These are phyloP conservation scores for Leuciscus idus DNA, from an alignment of 2,113 vertebrate genomes.

Conservation along the genomic window DNA sequence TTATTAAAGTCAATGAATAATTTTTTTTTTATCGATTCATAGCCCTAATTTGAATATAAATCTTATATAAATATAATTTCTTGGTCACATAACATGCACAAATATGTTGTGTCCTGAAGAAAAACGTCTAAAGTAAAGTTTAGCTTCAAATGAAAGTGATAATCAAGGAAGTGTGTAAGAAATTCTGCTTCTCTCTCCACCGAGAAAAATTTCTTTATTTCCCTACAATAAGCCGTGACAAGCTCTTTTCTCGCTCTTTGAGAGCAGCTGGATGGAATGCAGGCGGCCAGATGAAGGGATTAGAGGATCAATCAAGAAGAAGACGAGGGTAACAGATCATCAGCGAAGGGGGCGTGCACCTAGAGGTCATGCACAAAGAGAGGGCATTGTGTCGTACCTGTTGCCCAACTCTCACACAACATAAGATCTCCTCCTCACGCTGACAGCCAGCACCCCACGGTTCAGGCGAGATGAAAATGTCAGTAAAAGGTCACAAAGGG, in stretches of 20 bases:
- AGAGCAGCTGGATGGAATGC: constrained; percentile 54
- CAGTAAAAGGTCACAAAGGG: constrained; percentile 1
- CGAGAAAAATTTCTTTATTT: background rate
- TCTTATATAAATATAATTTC: background rate
- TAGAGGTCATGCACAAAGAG: constrained; percentile 45
- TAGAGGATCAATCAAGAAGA: constrained; percentile 56
- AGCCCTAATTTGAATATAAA: background rate
- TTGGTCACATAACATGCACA: background rate
- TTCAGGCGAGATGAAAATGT: constrained; percentile 20
- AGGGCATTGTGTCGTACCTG: constrained; percentile 13
- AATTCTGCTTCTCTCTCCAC: constrained; percentile 34
- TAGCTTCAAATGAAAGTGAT: background rate
- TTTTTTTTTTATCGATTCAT: background rate
- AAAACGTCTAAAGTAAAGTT: background rate
- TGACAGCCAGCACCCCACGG: background rate
- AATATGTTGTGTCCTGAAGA: background rate
- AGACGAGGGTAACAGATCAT: constrained; percentile 39
- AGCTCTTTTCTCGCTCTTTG: constrained; percentile 37
- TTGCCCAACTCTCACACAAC: background rate
- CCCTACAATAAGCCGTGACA: constrained; percentile 6
- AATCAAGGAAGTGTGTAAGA: constrained; percentile 6
- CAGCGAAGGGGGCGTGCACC: constrained; percentile 45
- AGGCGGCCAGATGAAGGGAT: constrained; percentile 19
- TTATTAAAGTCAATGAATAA: too few relatives aligned
- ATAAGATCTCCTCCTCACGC: background rate